Base-by-base conservation (phyloP, 2,113 vertebrate species). In the Mesitornis unicolor region DNA sequence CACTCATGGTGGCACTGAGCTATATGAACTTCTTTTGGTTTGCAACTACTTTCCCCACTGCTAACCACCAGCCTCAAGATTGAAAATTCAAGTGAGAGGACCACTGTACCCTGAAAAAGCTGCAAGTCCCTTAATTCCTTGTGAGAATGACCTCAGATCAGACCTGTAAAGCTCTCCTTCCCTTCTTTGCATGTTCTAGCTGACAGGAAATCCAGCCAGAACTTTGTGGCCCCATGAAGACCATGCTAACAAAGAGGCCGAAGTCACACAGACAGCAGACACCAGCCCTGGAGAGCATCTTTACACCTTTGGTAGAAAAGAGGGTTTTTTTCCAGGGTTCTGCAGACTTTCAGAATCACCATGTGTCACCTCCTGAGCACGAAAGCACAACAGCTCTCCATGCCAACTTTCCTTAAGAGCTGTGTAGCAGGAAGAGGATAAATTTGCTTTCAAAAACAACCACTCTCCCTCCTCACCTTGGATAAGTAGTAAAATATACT, bases 31-130 rank as follows among this genome's bases (percentile, higher is more conserved):
- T 74, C 29, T 4, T 53, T 88, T 65, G 42, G 29, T 64, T 83
- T 65, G 35, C 10, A 67, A 3, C 29, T 81, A 33, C 43, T 68
- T 70, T 71, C 16, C 19, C 5, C 24, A 25, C 25, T 12, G 22
- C 40, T 60, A 54, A 71, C 59, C 42, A 83, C 31, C 33, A 64
- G 24, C 12, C 33, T 61, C 20, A 47, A 76, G 43, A 69, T 20
- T 42, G 75, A 76, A 92, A 89, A 91, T 38, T 60, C 73, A 75
- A 91, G 25, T 14, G 63, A 65, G 61, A 64, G 31, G n/a, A 65
- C 35, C 14, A 82, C 26, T 5, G 0, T 11, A 42, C 26, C 54
- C 31, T 60, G 43, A 80, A 67, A 79, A 84, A 50, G 6, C 38
- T 54, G 19, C 22, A 13, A 16, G 16, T 25, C 7, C 14, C 43